A percentile compares a stretch with the other conserved stretches of the same genome.
These are phyloP conservation scores for Standfussiana lucernea DNA, from an alignment of 2,888 invertebrate species.

Conservation along the genomic window DNA sequence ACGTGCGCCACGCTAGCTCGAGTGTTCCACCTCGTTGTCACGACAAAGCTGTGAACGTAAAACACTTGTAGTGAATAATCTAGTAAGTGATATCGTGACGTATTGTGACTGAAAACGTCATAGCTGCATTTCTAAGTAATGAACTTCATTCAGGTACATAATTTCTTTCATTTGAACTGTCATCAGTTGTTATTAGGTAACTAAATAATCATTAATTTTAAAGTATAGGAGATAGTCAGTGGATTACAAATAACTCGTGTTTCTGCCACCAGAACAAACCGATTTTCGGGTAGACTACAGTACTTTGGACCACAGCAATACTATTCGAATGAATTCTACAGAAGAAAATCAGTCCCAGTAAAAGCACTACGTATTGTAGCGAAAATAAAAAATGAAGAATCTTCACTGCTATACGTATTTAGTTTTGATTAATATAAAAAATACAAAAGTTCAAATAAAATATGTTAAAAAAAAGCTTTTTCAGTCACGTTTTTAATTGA, in stretches of 20 bases:
- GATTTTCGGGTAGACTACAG: too few species aligned
- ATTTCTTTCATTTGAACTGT: background rate
- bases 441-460: too few species aligned
- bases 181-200: background rate
- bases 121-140: background rate
- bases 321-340: background rate
- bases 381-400: too few species aligned
- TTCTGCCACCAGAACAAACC: too few species aligned
- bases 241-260: background rate
- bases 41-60: background rate
- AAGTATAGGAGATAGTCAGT: background rate
- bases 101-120: background rate
- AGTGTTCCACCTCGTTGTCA: background rate
- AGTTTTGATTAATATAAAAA: too few species aligned
- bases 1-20: background rate
- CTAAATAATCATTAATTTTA: background rate
- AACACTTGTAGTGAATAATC: background rate
- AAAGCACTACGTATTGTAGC: background rate
- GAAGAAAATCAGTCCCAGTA: background rate
- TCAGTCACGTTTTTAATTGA: too few species aligned
- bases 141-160: too few species aligned
- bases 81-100: background rate
- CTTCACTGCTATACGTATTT: too few species aligned
- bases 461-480: too few species aligned
- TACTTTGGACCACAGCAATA: too few species aligned